These are phyloP conservation scores for Euzophera pinguis DNA, from an alignment of 2,888 invertebrate species.

Conservation along the genomic window DNA sequence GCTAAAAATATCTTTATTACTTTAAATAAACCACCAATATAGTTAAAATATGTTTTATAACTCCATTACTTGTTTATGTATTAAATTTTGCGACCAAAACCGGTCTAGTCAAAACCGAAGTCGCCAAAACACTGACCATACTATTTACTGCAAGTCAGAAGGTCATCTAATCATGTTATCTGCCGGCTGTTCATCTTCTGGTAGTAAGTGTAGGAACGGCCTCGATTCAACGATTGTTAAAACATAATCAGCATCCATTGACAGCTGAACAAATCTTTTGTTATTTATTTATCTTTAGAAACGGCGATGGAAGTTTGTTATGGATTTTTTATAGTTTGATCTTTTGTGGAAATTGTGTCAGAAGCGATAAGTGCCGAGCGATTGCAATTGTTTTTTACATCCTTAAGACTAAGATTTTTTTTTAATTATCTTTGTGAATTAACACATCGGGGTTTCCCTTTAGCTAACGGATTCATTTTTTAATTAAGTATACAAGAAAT, in stretches of 20 bases:
- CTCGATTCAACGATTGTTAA: background rate
- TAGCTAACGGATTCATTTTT: too few species aligned
- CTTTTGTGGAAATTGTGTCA: background rate
- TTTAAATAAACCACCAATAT: background rate
- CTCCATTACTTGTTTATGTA: background rate
- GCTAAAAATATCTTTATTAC: too few species aligned
- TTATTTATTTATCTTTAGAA: background rate
- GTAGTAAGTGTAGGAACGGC: background rate
- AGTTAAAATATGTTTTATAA: background rate
- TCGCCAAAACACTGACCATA: background rate
- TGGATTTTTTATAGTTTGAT: background rate
- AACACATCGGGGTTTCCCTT: too few species aligned
- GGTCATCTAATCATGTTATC: background rate
- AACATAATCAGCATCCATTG: background rate
- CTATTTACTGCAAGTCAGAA: slow-evolving; percentile 8
- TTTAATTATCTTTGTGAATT: background rate
- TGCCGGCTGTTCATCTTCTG: background rate
- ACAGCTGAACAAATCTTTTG: background rate
- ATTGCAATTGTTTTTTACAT: background rate
- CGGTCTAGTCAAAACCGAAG: slow-evolving; percentile 3
- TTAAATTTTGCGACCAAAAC: background rate
- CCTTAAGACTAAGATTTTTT: background rate
- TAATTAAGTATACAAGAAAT: too few species aligned
- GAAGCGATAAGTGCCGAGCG: background rate
- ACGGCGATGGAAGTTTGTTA: background rate